Evolutionary conservation across 2,797 vertebrate genomes (phyloP), one percentile per base, ranked within the genome.

Genomic region (Etheostoma nigrum): DNA sequence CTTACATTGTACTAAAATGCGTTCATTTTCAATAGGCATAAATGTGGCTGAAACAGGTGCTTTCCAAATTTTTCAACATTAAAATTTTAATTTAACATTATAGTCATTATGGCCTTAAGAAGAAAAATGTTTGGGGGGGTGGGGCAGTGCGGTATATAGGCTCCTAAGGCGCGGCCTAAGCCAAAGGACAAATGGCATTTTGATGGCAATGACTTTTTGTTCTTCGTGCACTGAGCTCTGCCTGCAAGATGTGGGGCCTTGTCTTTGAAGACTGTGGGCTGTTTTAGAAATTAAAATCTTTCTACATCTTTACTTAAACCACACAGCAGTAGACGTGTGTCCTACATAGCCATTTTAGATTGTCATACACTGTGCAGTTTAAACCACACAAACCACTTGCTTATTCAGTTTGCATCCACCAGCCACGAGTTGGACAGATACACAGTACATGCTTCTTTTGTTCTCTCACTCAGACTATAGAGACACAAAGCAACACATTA

Each of bases 351-450:
- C 6, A 9, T 0, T 51, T 30, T 1, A 59, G 8, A 55, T 16
- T 30, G 15, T 77, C 64, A 58, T 70, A 74, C 33, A 4, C 30
- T 77, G 18, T 33, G 54, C 72, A 64, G 54, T 53, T 44, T 14
- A 9, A 87, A 88, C 90, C 90, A 81, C 86, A 86, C 67, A 64
- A 76, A 84, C 88, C 87, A 59, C 69, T 0, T 48, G 27, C 57
- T 68, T 4, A 13, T 47, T 81, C 33, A 70, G n/a, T 60, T 40
- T 47, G n/a, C 10, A 8, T 49, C 67, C 40, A 27, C 11, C 6
- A 10, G 57, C 69, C 51, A 65, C 4, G 14, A 12, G 19, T 4
- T 30, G 3, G 42, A 18, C 66, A 59, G 25, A 10, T 21, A 1
- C 40, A 5, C 19, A 45, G 3, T 6, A 6, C 23, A 45, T 73